Evolutionary conservation across 1,140 invertebrate species (phyloP), one percentile per base, ranked within the genome.

Genomic region (Venustaconcha ellipsiformis): DNA sequence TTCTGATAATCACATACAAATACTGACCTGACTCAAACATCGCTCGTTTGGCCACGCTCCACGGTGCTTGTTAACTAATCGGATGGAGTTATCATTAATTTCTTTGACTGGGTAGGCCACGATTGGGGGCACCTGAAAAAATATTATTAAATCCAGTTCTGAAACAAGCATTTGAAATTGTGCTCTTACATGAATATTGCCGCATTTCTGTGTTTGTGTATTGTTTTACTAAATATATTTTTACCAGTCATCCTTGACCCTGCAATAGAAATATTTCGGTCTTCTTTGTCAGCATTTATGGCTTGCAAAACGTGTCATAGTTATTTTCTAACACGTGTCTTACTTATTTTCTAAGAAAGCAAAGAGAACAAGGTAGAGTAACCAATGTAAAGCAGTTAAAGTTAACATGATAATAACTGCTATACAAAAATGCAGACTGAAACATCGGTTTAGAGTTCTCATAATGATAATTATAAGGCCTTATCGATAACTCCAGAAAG

Each of bases 81-180:
- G 66, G 48, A 67, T 60, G 5, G 85, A 86, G 67, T 81, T 80
- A 11, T 77, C 64, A 75, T 85, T 85, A 55, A 85, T 82, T 72
- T 83, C 80, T 23, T 56, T 20, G 17, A 83, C 74, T 17, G 79
- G 83, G 66, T 84, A 85, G 1, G 72, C 55, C 14, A 55, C 66
- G n/a, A 86, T 82, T 48, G 85, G 85, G 81, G 81, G 85, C 15
- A 86, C 83, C 84, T 86, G 67, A 20, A 58, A 56, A 72, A 30
- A 59, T 57, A 6, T 48, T 23, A 48, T 23, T 67, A 14, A 58
- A 72, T 65, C 20, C 26, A 18, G 11, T 17, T 48, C 30, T 14
- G 13, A 11, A 14, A 37, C 48, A 30, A 37, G 12, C 17, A n/a
- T 13, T 18, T 4, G 37, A 65, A 60, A 12, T 20, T 26, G 17